Base-by-base conservation (phyloP, 1,140 invertebrate genomes). In the Spodoptera litura region DNA sequence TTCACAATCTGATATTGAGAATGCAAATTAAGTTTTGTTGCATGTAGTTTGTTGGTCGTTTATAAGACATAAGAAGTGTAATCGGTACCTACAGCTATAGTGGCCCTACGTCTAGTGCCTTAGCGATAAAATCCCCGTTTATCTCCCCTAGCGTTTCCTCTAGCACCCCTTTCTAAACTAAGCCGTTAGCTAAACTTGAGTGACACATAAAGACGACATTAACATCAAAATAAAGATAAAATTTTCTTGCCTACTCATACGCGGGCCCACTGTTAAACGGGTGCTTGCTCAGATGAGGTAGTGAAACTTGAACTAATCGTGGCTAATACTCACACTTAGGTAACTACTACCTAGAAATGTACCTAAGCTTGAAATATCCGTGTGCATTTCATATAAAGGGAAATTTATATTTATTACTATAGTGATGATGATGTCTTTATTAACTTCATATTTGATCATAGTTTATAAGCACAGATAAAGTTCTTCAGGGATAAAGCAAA, bases 201-300 rank as follows among this genome's bases (percentile, higher is more conserved):
- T 20, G 51, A 58, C 74, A 81, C 70, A 77, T 78, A 78, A 78
- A 78, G 51, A 20, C 59, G 75, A 55, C 70, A 81, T 81, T 78
- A 81, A 73, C 79, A 78, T 81, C 55, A 75, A 64, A 66, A 68
- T 81, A 73, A 78, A 77, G 74, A 81, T 78, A 81, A 70, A 78
- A 66, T 64, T 76, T 66, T 75, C 58, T 27, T 68, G 38, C 62
- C 35, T 68, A 58, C 31, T 31, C 61, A 35, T 53, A 64, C 59
- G 73, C 13, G 20, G 20, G 58, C 59, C 38, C 52, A 51, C 20
- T 61, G 56, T 61, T 74, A 74, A 64, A 72, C 58, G 15, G 68
- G 68, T 58, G 68, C 52, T 72, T 58, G 31, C 38, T 12, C 61
- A 59, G 49, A 74, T 44, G 56, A 51, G 12, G 38, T 52, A 74